Evolutionary conservation across 2,113 vertebrate species (phyloP).

Genomic region (Lichenostomus cassidix): DNA sequence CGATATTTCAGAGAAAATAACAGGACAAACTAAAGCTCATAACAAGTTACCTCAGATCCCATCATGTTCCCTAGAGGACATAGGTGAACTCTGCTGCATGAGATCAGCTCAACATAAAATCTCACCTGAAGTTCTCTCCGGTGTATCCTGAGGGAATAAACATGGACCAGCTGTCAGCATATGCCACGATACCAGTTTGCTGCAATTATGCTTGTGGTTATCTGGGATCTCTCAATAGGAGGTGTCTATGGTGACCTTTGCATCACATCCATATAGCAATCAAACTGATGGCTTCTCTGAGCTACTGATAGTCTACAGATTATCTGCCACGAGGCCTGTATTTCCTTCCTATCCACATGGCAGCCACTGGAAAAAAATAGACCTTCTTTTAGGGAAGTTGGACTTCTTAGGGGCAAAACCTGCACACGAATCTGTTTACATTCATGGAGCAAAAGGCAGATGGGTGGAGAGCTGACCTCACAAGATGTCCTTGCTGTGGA

Average conservation of each 20-base stretch:
- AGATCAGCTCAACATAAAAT: background rate
- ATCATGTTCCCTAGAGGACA: background rate
- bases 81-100: background rate
- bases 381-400: background rate
- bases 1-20: constrained; percentile 15
- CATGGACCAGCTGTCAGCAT: background rate
- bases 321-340: background rate
- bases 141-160: background rate
- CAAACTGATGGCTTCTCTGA: background rate
- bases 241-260: background rate
- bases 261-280: background rate
- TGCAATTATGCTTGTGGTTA: background rate
- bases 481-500: background rate
- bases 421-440: background rate
- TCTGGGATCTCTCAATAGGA: background rate
- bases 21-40: background rate
- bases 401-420: background rate
- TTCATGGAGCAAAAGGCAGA: background rate
- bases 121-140: background rate
- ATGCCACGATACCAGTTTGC: background rate
- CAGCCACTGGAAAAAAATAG: background rate
- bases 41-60: background rate
- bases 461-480: background rate
- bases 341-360: background rate
- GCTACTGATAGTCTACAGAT: background rate